Conservation (phyloP, 1,140 invertebrate genomes). For the Plodia interpunctella region DNA sequence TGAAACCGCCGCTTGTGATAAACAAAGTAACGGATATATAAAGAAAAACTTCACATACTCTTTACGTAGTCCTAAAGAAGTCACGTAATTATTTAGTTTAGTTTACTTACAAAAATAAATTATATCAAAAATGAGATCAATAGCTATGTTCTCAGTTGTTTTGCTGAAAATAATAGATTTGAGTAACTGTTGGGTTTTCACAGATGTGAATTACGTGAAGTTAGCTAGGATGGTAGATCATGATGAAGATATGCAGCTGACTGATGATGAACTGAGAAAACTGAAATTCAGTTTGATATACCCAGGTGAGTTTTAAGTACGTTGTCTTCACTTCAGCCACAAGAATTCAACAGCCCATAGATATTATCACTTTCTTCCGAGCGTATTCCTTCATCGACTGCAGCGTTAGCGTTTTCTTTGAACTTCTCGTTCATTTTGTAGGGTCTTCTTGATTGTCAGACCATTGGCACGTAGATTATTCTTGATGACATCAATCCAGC, state of each 20-base stretch:
- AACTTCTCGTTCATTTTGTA: too few relatives aligned
- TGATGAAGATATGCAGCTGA: constrained; percentile 20
- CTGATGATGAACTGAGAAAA: constrained; percentile 25
- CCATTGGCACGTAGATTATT: too few relatives aligned
- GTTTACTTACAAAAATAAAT: background rate
- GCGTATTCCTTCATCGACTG: too few relatives aligned
- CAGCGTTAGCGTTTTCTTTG: too few relatives aligned
- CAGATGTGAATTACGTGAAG: constrained; percentile 4
- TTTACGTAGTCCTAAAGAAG: constrained; percentile 9
- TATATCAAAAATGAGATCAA: constrained; percentile 2
- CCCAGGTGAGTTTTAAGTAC: constrained; percentile 26
- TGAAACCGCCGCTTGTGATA: constrained; percentile 5
- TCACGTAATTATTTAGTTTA: constrained; percentile 1
- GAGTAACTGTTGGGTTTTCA: constrained; percentile 13
- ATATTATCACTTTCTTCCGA: too few relatives aligned
- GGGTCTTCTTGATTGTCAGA: too few relatives aligned
- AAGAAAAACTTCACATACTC: constrained; percentile 4
- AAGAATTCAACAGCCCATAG: too few relatives aligned
- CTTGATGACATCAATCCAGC: too few relatives aligned
- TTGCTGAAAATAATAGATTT: background rate
- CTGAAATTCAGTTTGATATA: constrained; percentile 39
- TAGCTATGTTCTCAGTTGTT: background rate
- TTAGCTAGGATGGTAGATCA: background rate
- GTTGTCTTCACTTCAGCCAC: too few relatives aligned
- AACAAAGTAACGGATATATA: constrained; percentile 15